phyloP scores from a whole-genome alignment of 2,113 vertebrate genomes.

The Anarhynchus alexandrinus region DNA sequence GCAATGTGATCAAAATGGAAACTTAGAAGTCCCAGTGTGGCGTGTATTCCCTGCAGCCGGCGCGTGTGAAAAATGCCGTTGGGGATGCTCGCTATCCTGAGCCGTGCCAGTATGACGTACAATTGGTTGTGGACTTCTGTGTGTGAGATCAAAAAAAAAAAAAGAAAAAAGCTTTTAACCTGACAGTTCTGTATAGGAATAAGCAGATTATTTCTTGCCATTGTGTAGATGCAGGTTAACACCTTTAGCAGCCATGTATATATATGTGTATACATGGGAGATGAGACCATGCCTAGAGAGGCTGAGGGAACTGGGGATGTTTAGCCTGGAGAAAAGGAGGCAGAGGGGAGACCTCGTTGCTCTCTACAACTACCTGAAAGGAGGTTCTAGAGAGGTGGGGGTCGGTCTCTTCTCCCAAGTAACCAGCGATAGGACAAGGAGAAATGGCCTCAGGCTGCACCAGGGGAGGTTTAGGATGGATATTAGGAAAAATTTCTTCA shows the following conservation, averaged over 20 bases:
- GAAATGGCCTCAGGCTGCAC: not conserved
- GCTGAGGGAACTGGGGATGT: no score
- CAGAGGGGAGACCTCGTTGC: no score
- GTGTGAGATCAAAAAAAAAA: accelerated
- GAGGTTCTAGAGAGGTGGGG: no score
- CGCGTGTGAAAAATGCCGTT: accelerated
- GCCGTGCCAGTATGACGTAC: accelerated
- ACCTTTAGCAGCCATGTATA: accelerated
- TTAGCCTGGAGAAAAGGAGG: no score
- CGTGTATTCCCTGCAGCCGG: not conserved
- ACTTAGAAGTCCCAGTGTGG: not conserved
- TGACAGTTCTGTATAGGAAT: not conserved
- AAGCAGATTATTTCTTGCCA: not conserved
- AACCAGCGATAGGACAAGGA: not conserved
- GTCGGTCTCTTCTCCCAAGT: not conserved
- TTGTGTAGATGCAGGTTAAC: no score
- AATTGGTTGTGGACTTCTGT: no score
- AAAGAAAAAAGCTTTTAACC: not conserved
- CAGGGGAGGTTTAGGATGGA: not conserved
- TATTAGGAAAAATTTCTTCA: not conserved
- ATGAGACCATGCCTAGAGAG: not conserved
- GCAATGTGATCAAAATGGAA: conserved; percentile 29
- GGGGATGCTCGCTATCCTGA: not conserved
- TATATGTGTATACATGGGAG: accelerated
- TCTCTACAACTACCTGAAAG: no score